Evolutionary conservation across 1,140 invertebrate species (phyloP), one percentile per base, ranked within the genome.

Genomic region (Micrasema longulum): DNA sequence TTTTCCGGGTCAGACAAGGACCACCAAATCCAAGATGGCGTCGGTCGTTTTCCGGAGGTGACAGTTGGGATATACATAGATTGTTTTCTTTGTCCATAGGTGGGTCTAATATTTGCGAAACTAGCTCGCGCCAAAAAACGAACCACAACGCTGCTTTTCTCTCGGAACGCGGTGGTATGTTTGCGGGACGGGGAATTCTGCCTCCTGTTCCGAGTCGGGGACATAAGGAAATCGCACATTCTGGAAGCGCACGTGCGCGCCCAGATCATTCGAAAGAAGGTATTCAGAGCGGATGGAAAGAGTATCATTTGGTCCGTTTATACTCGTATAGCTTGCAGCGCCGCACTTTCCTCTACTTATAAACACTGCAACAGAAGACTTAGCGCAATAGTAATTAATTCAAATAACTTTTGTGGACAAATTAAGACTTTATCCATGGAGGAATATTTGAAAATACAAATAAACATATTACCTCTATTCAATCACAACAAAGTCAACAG

Each of bases 71-170:
- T 26, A 18, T 35, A 47, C 36, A 53, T 12, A 48, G 53, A 18
- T 18, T 62, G 41, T 71, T 62, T 72, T 62, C 23, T 72, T 65
- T 84, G 81, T 85, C 81, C 83, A 77, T 84, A 85, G 84, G 84
- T 85, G 84, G 84, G 84, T 85, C 83, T 85, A 80, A 85, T 85
- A 81, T 85, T 85, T 78, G 83, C 83, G 75, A 85, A 85, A 82
- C 80, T 85, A 78, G 84, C 84, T 62, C 79, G 84, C 48, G 83
- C 84, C 77, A 85, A 85, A 82, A 85, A 85, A 77, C 83, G 84
- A 78, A 84, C 83, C 73, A 85, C 84, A 23, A 85, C 83, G 31
- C 82, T 85, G 38, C 80, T 85, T 55, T 85, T 85, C 77, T 85
- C 83, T 45, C 81, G 83, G 73, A 83, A 82, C 74, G 84, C 84